phyloP scores from a whole-genome alignment of 2,888 invertebrate species.

The Xylophagus ater region DNA sequence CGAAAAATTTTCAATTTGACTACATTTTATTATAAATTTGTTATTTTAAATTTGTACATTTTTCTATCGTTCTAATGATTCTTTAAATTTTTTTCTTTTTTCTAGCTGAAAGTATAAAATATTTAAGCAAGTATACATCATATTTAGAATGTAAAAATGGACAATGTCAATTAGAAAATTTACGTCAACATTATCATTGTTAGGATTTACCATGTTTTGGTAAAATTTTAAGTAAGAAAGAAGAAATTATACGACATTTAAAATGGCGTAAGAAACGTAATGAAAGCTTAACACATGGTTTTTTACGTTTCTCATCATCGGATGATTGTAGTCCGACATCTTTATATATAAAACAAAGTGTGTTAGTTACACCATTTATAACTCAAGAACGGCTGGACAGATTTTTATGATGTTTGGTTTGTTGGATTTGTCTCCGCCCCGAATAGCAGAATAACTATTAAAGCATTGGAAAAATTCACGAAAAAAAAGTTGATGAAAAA shows the following conservation, averaged over 20 bases:
- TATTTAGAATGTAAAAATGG: conserved; percentile 37
- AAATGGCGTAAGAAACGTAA: conserved; percentile 99
- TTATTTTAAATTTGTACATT: too few species aligned
- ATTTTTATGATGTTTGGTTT: too few species aligned
- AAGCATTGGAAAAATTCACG: too few species aligned
- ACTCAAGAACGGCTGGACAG: too few species aligned
- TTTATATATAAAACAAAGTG: too few species aligned
- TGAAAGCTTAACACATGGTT: conserved; percentile 87
- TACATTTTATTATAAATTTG: too few species aligned
- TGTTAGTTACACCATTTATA: too few species aligned
- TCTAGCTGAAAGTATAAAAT: conserved; percentile 17
- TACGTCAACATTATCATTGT: conserved; percentile 88
- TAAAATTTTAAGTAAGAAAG: conserved; percentile 92
- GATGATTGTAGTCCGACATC: conserved; percentile 88
- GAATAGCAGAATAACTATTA: too few species aligned
- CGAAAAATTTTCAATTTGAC: too few species aligned
- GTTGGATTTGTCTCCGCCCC: too few species aligned
- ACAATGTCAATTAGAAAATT: conserved; percentile 34
- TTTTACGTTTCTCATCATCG: conserved; percentile 74
- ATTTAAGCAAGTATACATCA: conserved; percentile 24
- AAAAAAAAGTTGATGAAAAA: too few species aligned
- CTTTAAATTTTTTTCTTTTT: conserved; percentile 16
- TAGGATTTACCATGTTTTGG: conserved; percentile 52
- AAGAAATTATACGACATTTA: conserved; percentile 96
- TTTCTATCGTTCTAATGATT: too few species aligned